Base-by-base conservation (phyloP, 2,888 invertebrate genomes). In the Caenorhabditis sinica region DNA sequence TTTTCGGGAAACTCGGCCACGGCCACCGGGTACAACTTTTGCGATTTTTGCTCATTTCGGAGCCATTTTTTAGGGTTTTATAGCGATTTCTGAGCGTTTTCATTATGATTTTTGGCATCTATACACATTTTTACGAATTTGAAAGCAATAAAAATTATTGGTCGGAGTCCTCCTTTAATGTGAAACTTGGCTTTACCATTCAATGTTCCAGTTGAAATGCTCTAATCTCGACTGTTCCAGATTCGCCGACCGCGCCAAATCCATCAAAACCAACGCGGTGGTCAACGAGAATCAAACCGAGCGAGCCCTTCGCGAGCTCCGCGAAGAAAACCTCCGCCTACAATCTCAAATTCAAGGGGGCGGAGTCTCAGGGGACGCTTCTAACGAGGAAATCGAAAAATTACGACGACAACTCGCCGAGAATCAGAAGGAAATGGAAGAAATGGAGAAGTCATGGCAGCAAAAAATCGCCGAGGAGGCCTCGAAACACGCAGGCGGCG, bases 271-370 rank as follows among this genome's bases (percentile, higher is more conserved):
- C 9, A 93, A 93, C 69, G 94, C 94, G 3, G 92, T 93, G 1
- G 93, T 95, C 6, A 95, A 95, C 89, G 94, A 95, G 89, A 94
- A 94, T 88, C 94, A 94, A 2, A 94, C 94, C 0, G 94, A 94
- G 66, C 93, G 94, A 77, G 90, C 94, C 82, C 94, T 95, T 80
- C 90, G 94, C 45, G 94, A 95, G 82, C 93, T 95, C 58, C 93
- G 94, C 88, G 94, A 94, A 82, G 95, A 95, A 90, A 95, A 95
- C 89, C 94, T 94, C 25, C 92, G 92, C 61, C 92, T 95, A 63
- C 94, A 94, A 90, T 91, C 74, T 15, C 82, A 87, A 61, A 90
- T 92, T 43, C 76, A 86, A 77, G 65, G 65, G n/a, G 88, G 84
- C 13, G 89, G 88, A 13, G 77, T 56, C 17, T 81, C 73, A 4